These are phyloP conservation scores for Calliopsis andreniformis DNA, from an alignment of 1,140 invertebrate species.

Conservation along the genomic window DNA sequence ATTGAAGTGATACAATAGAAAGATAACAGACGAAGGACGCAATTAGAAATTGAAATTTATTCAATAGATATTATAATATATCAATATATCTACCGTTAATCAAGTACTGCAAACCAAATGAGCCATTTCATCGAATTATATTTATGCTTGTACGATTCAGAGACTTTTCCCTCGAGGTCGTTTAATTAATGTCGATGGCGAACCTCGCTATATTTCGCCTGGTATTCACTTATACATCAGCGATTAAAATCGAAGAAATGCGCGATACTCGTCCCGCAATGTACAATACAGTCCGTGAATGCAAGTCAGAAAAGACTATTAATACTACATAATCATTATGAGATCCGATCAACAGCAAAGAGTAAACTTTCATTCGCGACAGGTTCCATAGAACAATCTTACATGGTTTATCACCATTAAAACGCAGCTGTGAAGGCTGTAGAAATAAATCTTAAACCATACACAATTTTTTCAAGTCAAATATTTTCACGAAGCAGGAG, in stretches of 20 bases:
- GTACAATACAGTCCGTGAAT: not conserved
- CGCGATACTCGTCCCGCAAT: not conserved
- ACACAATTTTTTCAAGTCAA: no score
- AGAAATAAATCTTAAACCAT: no score
- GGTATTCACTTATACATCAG: not conserved
- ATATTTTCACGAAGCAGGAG: no score
- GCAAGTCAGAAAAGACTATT: constrained; percentile 24
- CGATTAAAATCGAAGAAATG: not conserved
- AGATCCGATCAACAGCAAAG: constrained; percentile 24
- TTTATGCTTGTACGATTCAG: not conserved
- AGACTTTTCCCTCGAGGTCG: not conserved
- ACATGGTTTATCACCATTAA: not conserved
- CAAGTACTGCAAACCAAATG: constrained; percentile 34
- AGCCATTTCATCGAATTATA: not conserved
- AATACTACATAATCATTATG: constrained; percentile 9
- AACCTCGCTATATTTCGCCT: not conserved
- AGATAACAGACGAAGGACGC: constrained; percentile 47
- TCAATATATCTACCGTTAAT: constrained; percentile 38
- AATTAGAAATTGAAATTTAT: constrained; percentile 49
- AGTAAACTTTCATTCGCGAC: constrained; percentile 17
- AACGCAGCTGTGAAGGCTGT: not conserved
- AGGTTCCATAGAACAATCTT: constrained; percentile 7
- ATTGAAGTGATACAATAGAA: constrained; percentile 47
- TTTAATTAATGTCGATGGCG: not conserved
- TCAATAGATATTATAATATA: constrained; percentile 31